phyloP scores from a whole-genome alignment of 2,888 invertebrate species.

The Agriopis leucophaearia region DNA sequence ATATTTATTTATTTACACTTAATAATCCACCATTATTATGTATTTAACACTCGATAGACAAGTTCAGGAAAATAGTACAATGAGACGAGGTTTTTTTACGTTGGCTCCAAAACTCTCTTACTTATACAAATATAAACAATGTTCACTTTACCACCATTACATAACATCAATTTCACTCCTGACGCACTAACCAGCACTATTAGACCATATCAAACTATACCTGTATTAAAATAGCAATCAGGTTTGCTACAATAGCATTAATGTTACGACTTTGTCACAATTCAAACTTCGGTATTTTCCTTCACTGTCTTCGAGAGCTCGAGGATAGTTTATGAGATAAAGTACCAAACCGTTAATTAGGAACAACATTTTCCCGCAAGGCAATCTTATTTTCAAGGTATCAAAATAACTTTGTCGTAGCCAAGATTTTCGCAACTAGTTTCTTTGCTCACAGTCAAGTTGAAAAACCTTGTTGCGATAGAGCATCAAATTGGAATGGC shows the following conservation, averaged over 20 bases:
- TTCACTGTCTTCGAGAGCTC: background rate
- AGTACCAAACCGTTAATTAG: background rate
- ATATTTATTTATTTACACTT: no score
- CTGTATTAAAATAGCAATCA: constrained; percentile 3
- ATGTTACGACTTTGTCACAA: constrained; percentile 4
- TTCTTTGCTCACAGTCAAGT: background rate
- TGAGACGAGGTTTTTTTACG: no score
- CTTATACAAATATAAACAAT: background rate
- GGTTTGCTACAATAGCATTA: background rate
- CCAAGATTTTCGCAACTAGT: background rate
- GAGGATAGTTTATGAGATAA: background rate
- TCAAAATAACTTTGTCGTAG: constrained; percentile 5
- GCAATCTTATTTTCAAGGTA: constrained; percentile 6
- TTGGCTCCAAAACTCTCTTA: no score
- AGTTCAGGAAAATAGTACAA: no score
- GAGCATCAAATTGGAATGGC: background rate
- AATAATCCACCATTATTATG: no score
- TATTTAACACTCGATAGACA: no score
- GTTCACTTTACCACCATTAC: background rate
- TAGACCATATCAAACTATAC: constrained; percentile 10
- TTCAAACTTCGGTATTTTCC: background rate
- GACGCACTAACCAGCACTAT: constrained; percentile 9
- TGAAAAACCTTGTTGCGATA: background rate
- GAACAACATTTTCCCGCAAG: background rate
- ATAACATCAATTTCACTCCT: constrained; percentile 15